These are phyloP conservation scores for Ceratotherium simum DNA, from an alignment of 2,113 vertebrate species.

Conservation along the genomic window DNA sequence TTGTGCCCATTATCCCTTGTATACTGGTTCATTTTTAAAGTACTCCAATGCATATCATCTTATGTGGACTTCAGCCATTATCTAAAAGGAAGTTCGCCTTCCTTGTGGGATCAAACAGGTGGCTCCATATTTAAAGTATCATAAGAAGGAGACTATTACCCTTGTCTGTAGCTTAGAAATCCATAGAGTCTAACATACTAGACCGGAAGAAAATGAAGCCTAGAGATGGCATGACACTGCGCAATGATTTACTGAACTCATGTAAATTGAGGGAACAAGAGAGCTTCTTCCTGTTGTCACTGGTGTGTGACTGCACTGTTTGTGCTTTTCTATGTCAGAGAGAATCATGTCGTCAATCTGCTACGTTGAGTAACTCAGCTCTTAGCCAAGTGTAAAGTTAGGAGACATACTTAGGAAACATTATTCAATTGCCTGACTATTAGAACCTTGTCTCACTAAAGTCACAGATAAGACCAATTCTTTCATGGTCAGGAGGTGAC, in stretches of 20 bases:
- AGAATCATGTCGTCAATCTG: background rate
- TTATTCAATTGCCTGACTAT: background rate
- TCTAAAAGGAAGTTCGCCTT: background rate
- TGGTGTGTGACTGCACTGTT: background rate
- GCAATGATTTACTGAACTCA: background rate
- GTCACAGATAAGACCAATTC: background rate
- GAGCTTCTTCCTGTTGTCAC: background rate
- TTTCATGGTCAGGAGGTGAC: background rate
- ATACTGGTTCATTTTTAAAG: background rate
- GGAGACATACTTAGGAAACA: background rate
- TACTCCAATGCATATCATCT: background rate
- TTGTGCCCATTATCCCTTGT: background rate
- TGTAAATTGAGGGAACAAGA: background rate
- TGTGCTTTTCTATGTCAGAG: background rate
- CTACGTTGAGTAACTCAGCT: background rate
- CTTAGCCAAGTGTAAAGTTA: background rate
- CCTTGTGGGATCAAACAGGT: background rate
- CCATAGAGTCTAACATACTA: background rate
- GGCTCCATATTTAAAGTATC: background rate
- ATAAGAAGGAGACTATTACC: background rate
- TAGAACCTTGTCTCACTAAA: background rate
- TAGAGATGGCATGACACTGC: background rate
- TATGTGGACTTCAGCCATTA: background rate
- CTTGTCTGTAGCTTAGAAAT: background rate
- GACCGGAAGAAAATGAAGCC: background rate